Conservation (phyloP, 2,888 invertebrate species). For the Bembecia ichneumoniformis region DNA sequence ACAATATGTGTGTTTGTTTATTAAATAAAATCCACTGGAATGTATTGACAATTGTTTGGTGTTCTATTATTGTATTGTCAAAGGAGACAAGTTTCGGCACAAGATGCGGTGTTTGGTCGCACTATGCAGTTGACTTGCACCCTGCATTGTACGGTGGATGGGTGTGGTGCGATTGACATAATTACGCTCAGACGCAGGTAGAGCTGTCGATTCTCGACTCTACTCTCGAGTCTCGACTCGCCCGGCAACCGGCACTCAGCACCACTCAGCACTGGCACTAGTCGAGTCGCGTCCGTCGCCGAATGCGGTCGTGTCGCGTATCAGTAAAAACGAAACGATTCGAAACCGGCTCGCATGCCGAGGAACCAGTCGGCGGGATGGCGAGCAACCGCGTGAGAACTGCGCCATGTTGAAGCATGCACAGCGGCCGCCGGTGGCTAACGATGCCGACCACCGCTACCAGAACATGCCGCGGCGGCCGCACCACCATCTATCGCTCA, state of each 20-base stretch:
- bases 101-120: slow-evolving; percentile 3
- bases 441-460: slow-evolving; percentile 69
- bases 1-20: no score
- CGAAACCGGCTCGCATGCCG: slow-evolving; percentile 47
- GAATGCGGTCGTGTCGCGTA: slow-evolving; percentile 23
- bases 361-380: slow-evolving; percentile 59
- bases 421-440: slow-evolving; percentile 70
- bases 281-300: slow-evolving; percentile 43
- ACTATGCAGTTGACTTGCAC: slow-evolving; percentile 17
- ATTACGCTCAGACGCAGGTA: slow-evolving; percentile 48
- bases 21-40: no score
- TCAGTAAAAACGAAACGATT: slow-evolving; percentile 7
- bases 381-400: slow-evolving; percentile 51
- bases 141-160: slow-evolving; percentile 19
- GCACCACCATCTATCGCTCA: slow-evolving; percentile 76
- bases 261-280: no score
- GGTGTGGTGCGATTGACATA: slow-evolving; percentile 44
- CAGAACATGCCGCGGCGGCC: slow-evolving; percentile 72
- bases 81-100: slow-evolving; percentile 23
- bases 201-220: slow-evolving; percentile 10
- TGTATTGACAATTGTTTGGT: slow-evolving; percentile 3
- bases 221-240: slow-evolving; percentile 5
- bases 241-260: no score
- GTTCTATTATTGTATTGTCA: slow-evolving; percentile 30
- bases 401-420: slow-evolving; percentile 82